A percentile compares a stretch with the other conserved stretches of the same genome.
Evolutionary conservation across 1,140 invertebrate species (phyloP).

Genomic region (Camponotus pennsylvanicus): DNA sequence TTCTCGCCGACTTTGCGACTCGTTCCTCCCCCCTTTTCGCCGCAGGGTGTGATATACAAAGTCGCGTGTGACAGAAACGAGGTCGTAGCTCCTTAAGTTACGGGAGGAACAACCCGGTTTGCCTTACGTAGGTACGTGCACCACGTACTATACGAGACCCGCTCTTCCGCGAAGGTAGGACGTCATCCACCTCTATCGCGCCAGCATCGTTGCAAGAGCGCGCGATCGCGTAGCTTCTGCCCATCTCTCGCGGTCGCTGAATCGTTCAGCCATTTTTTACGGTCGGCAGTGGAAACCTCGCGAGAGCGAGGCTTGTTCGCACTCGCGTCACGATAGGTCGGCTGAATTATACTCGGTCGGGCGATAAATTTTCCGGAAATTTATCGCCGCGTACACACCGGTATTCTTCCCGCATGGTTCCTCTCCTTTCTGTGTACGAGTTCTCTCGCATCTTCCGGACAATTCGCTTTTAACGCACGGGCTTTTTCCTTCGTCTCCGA

Average conservation of each 20-base stretch:
- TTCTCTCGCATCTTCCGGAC: constrained; percentile 36
- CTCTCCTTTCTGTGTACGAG: neutral
- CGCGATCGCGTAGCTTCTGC: constrained; percentile 1
- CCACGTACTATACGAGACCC: neutral
- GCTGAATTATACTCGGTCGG: constrained; percentile 57
- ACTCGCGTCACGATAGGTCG: constrained; percentile 51
- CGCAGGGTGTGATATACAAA: constrained; percentile 46
- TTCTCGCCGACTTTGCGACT: neutral
- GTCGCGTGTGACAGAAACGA: constrained; percentile 59
- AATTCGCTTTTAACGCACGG: constrained; percentile 43
- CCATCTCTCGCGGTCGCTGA: constrained; percentile 7
- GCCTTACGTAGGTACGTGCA: constrained; percentile 32
- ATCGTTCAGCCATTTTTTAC: constrained; percentile 51
- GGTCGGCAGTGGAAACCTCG: constrained; percentile 18
- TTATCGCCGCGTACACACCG: constrained; percentile 23
- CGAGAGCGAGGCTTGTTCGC: constrained; percentile 17
- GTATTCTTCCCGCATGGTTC: neutral
- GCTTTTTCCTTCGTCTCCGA: constrained; percentile 6
- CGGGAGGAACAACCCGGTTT: constrained; percentile 42
- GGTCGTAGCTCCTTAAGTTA: constrained; percentile 58
- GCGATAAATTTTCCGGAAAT: constrained; percentile 59
- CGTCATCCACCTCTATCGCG: constrained; percentile 16
- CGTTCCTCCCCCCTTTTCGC: constrained; percentile 7
- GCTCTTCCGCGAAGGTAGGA: constrained; percentile 14
- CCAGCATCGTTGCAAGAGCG: neutral